Evolutionary conservation across 2,888 invertebrate species (phyloP).

Genomic region (Drosophila pseudotakahashii): DNA sequence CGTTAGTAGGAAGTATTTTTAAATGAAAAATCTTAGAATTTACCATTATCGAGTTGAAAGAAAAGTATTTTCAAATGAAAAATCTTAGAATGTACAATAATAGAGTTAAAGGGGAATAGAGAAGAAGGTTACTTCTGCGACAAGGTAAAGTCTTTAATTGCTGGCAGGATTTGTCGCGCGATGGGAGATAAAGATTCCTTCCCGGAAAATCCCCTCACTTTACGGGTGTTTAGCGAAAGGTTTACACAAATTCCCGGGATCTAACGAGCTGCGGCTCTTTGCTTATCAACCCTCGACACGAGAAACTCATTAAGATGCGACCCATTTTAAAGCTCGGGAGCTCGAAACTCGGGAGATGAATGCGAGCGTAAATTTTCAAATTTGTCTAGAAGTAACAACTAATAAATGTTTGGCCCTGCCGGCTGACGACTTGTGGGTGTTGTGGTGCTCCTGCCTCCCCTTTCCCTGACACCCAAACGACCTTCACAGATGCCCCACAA

Average conservation of each 20-base stretch:
- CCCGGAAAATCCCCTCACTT: slow-evolving; percentile 8
- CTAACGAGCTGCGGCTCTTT: slow-evolving; percentile 44
- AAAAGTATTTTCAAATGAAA: too few species aligned
- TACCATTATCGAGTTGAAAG: background rate
- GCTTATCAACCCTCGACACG: slow-evolving; percentile 61
- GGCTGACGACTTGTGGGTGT: slow-evolving; percentile 48
- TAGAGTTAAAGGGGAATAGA: background rate
- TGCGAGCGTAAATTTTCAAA: slow-evolving; percentile 59
- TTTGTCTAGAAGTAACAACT: slow-evolving; percentile 64
- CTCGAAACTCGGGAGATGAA: slow-evolving; percentile 17
- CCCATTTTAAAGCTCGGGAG: slow-evolving; percentile 20
- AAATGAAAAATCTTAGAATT: too few species aligned
- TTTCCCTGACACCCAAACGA: background rate
- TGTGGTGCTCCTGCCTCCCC: slow-evolving; percentile 4
- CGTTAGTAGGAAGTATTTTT: too few species aligned
- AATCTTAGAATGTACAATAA: background rate
- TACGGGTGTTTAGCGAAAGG: slow-evolving; percentile 30
- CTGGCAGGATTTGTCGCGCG: background rate
- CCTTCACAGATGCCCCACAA: slow-evolving; percentile 16
- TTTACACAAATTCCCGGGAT: slow-evolving; percentile 41
- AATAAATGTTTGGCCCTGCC: slow-evolving; percentile 60
- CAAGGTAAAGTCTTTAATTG: background rate
- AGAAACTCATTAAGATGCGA: slow-evolving; percentile 60
- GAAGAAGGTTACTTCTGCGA: background rate
- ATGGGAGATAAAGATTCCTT: background rate